Base-by-base conservation (phyloP, 2,113 vertebrate species). In the Dicrurus megarhynchus region DNA sequence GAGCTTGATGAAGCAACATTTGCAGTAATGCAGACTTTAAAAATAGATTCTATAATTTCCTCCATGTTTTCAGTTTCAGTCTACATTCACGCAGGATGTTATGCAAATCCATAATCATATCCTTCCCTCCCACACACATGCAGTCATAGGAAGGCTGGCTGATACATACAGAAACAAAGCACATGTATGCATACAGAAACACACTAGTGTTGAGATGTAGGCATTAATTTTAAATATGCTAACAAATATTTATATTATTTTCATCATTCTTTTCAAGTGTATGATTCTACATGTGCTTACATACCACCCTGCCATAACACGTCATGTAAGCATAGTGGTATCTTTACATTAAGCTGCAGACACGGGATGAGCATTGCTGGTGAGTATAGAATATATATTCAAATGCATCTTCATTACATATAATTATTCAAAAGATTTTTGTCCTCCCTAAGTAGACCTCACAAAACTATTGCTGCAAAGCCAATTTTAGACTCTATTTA, bases 21-120 rank as follows among this genome's bases (percentile, higher is more conserved):
- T 90, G 70, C 81, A 87, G 56, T 77, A 63, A 68, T 30, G 20
- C 37, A 78, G 55, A 75, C 80, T 92, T 97, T 89, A 94, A 96
- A 97, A 93, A 92, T 87, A 87, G 90, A 41, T 44, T 57, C 37
- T 95, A 49, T 84, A 69, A 93, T 89, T 91, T 87, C 50, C 12
- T 91, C 50, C 57, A 70, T 94, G 56, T 87, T 96, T 97, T 95
- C 86, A 71, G 84, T 90, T 87, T 96, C 88, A 92, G 79, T 90
- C 92, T 75, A 70, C 33, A 13, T 78, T 90, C 71, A 74, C 3
- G 19, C 80, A 89, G 86, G 65, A 78, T 84, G 15, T 70, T 90
- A 96, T 94, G 91, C 68, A 97, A 94, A 95, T 93, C 60, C 49
- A 49, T 89, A 84, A 88, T 92, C 22, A 64, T 50, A 82, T 57